Conservation (phyloP, 2,797 vertebrate genomes). For the Varecia variegata region DNA sequence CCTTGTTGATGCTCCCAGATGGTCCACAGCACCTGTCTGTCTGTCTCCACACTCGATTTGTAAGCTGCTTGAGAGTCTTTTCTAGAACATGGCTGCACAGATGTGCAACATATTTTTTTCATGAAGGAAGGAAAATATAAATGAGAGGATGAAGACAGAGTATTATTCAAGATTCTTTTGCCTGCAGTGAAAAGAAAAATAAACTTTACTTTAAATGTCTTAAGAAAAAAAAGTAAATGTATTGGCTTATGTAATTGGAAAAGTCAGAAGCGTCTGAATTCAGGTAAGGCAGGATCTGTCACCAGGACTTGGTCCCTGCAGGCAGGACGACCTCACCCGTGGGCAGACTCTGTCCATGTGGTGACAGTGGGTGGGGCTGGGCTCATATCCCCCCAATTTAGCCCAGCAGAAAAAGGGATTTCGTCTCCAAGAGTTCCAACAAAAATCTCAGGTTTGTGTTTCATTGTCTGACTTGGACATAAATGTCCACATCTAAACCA, state of each 20-base stretch:
- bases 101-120: not conserved
- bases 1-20: not conserved
- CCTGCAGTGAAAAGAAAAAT: not conserved
- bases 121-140: not conserved
- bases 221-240: not conserved
- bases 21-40: not conserved
- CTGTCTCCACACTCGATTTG: not conserved
- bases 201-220: not conserved
- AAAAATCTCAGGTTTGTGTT: not conserved
- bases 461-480: not conserved
- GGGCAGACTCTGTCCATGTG: not conserved
- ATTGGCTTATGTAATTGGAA: not conserved
- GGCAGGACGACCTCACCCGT: not conserved
- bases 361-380: not conserved
- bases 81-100: not conserved
- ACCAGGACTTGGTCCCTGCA: not conserved
- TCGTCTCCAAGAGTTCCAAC: not conserved
- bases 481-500: not conserved
- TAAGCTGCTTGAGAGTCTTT: not conserved
- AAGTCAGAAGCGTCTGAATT: not conserved
- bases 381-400: not conserved
- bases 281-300: not conserved
- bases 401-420: not conserved
- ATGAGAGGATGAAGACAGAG: not conserved
- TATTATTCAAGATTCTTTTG: not conserved